Percentiles rank a stretch among this genome's conserved stretches.
phyloP scores from a whole-genome alignment of 2,888 invertebrate genomes.

The Dermolepida albohirtum region DNA sequence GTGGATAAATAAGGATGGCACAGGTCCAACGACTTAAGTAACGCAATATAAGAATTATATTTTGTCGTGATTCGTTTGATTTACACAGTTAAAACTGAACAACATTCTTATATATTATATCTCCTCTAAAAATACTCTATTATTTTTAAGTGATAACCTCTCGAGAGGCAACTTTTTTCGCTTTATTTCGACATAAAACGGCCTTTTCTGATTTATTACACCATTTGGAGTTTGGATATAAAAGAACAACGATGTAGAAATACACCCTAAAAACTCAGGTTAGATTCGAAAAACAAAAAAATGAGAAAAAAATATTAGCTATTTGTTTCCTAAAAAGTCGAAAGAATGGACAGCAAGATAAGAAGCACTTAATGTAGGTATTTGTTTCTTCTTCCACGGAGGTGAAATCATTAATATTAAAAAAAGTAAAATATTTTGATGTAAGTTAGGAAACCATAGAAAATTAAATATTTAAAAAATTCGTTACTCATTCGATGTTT shows the following conservation, averaged over 20 bases:
- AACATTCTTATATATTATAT: slow-evolving; percentile 29
- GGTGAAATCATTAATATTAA: too few species aligned
- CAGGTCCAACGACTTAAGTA: slow-evolving; percentile 49
- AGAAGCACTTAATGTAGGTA: too few species aligned
- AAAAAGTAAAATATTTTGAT: too few species aligned
- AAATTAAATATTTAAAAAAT: too few species aligned
- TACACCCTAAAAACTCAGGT: slow-evolving; percentile 7
- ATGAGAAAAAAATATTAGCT: slow-evolving; percentile 1
- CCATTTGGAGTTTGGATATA: slow-evolving; percentile 27
- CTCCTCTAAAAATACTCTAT: slow-evolving; percentile 33
- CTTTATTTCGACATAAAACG: slow-evolving; percentile 21
- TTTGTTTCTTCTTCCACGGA: too few species aligned
- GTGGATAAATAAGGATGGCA: slow-evolving; percentile 45
- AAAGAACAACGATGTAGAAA: slow-evolving; percentile 22
- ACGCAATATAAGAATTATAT: slow-evolving; percentile 52
- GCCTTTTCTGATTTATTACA: slow-evolving; percentile 25
- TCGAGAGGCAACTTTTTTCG: slow-evolving; percentile 29
- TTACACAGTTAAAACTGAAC: slow-evolving; percentile 44
- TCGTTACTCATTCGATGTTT: too few species aligned
- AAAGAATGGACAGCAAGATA: too few species aligned
- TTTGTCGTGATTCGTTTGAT: slow-evolving; percentile 52
- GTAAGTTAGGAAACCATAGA: too few species aligned
- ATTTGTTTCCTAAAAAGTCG: too few species aligned
- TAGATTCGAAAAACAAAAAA: slow-evolving; percentile 1
- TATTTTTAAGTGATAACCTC: slow-evolving; percentile 41